A percentile compares a stretch with the other conserved stretches of the same genome.
These are phyloP conservation scores for Spea multiplicata DNA, from an alignment of 2,113 vertebrate species.

Conservation along the genomic window DNA sequence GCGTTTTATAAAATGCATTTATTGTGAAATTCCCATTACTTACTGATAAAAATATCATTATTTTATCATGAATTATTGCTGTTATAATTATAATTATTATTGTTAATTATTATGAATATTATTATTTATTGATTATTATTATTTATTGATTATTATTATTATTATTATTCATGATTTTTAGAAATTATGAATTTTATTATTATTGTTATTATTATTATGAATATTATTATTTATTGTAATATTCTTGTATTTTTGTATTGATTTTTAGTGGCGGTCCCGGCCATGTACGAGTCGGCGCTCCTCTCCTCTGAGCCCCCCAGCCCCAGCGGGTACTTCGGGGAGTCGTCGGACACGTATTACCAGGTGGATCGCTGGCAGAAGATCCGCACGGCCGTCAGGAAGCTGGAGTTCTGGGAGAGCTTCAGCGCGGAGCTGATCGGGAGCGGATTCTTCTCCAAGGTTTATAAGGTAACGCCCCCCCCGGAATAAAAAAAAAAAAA, in stretches of 20 bases:
- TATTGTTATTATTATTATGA: too few relatives aligned
- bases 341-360: slow-evolving; percentile 74
- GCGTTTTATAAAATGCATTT: too few relatives aligned
- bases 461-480: slow-evolving; percentile 73
- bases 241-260: neutral
- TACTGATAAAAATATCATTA: too few relatives aligned
- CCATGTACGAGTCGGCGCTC: slow-evolving; percentile 55
- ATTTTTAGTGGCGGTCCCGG: slow-evolving; percentile 6
- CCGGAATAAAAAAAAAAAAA: neutral
- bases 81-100: too few relatives aligned
- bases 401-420: slow-evolving; percentile 87
- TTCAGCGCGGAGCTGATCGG: slow-evolving; percentile 76
- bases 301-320: slow-evolving; percentile 39
- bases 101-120: too few relatives aligned
- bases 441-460: slow-evolving; percentile 84
- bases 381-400: slow-evolving; percentile 77
- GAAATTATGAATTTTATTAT: too few relatives aligned
- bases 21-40: too few relatives aligned
- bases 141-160: too few relatives aligned
- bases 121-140: too few relatives aligned
- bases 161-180: too few relatives aligned
- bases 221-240: too few relatives aligned
- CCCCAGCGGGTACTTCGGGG: slow-evolving; percentile 51
- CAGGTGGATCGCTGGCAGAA: slow-evolving; percentile 80
- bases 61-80: too few relatives aligned